These are phyloP conservation scores for Momotus momota DNA, from an alignment of 2,797 vertebrate species.

Conservation along the genomic window DNA sequence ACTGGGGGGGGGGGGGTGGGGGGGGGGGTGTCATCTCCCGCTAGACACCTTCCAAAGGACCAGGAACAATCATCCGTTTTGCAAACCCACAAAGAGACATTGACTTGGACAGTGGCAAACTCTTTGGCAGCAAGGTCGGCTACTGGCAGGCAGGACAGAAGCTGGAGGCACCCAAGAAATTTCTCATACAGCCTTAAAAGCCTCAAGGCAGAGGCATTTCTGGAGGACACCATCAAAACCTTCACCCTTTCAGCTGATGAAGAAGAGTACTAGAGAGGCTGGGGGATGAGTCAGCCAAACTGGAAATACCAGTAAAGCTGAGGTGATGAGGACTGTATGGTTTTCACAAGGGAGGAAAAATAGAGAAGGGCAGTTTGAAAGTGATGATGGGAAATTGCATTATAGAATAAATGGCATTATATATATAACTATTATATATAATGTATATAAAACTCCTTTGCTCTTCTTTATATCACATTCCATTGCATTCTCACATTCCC, in stretches of 20 bases:
- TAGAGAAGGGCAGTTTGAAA: slow-evolving; percentile 9
- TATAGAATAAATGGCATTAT: neutral
- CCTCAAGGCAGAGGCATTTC: neutral
- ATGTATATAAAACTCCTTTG: neutral
- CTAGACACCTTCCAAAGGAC: neutral
- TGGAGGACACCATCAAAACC: neutral
- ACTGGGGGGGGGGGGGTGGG: too few species aligned
- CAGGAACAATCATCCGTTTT: neutral
- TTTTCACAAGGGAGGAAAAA: neutral
- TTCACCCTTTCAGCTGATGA: neutral
- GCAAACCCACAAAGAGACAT: neutral
- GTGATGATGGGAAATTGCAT: neutral
- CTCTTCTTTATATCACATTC: neutral
- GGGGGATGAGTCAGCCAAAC: neutral
- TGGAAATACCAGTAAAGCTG: slow-evolving; percentile 2
- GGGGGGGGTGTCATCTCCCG: neutral
- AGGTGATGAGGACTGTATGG: neutral
- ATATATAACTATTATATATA: too few species aligned
- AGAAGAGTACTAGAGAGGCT: neutral
- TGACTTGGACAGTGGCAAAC: neutral
- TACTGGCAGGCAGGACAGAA: neutral
- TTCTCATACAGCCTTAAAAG: neutral
- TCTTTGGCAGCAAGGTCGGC: neutral
- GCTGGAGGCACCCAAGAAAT: neutral
- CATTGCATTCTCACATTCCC: fast-evolving